Evolutionary conservation across 2,797 vertebrate species (phyloP).

Genomic region (Squalus acanthias): DNA sequence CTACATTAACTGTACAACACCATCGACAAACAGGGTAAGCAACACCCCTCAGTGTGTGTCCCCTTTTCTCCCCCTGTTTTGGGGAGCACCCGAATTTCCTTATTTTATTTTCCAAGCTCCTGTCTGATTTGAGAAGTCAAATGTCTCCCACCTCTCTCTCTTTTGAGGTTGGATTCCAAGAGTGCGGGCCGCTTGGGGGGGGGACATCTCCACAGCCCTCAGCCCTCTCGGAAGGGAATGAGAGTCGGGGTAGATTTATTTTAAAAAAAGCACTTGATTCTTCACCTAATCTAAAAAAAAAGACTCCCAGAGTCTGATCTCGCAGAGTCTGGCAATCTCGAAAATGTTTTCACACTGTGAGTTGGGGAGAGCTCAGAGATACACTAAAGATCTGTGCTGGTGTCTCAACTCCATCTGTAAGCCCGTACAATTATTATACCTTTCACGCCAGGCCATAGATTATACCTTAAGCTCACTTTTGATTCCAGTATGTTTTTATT

Average conservation of each 20-base stretch:
- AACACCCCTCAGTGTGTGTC: background rate
- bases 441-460: background rate
- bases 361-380: background rate
- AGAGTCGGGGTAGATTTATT: no score
- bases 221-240: no score
- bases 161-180: background rate
- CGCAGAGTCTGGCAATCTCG: background rate
- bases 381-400: background rate
- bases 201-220: no score
- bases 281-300: no score
- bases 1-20: no score
- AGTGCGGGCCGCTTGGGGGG: no score
- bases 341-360: background rate
- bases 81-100: background rate
- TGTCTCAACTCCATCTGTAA: background rate
- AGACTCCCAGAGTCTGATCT: background rate
- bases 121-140: background rate
- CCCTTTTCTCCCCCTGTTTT: background rate
- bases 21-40: no score
- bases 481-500: background rate
- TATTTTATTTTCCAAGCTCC: no score
- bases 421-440: background rate
- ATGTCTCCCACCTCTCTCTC: background rate
- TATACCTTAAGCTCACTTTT: background rate
- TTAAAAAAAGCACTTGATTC: no score